Conservation (phyloP, 2,797 vertebrate genomes). For the Synaphobranchus kaupii region DNA sequence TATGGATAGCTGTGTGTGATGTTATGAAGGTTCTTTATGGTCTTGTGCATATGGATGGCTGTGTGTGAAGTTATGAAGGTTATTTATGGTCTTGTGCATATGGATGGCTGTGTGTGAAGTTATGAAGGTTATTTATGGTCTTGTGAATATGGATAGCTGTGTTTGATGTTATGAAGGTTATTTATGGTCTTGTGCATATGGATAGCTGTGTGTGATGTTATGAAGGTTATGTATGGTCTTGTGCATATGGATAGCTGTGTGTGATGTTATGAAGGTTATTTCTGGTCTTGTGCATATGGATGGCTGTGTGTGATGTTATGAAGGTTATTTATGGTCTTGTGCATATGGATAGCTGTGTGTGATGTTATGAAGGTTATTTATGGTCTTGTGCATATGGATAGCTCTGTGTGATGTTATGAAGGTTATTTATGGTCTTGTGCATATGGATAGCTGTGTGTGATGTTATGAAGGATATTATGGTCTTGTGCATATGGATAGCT, state of each 20-base stretch:
- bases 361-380: conserved; percentile 34
- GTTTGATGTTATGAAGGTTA: conserved; percentile 31
- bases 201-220: conserved; percentile 25
- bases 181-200: conserved; percentile 21
- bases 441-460: no score
- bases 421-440: no score
- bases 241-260: conserved; percentile 14
- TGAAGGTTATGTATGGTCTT: conserved; percentile 27
- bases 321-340: conserved; percentile 28
- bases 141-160: conserved; percentile 17
- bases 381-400: background rate
- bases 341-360: conserved; percentile 12
- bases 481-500: no score
- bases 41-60: conserved; percentile 12
- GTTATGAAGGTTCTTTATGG: conserved; percentile 30
- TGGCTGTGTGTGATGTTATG: conserved; percentile 25
- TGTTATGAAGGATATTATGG: no score
- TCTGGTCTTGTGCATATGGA: conserved; percentile 15
- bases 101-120: conserved; percentile 23
- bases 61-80: conserved; percentile 28
- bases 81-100: conserved; percentile 26
- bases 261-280: conserved; percentile 34
- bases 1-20: conserved; percentile 22
- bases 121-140: conserved; percentile 29
- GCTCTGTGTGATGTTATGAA: no score